Percentiles rank a stretch among this genome's conserved stretches.
These are phyloP conservation scores for Rhincodon typus DNA, from an alignment of 2,797 vertebrate genomes.

Conservation along the genomic window DNA sequence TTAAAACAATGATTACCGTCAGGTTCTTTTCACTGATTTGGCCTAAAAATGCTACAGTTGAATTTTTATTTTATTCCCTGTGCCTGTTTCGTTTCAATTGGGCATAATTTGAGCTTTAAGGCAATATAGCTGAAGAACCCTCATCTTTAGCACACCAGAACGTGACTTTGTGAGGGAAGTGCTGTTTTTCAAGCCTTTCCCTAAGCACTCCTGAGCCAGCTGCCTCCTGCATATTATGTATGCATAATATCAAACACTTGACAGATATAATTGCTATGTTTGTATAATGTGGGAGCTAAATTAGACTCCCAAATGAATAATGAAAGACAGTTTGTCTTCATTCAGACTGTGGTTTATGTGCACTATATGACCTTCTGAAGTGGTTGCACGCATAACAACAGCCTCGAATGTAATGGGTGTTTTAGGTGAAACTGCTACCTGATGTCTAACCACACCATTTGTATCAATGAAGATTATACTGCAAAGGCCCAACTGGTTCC, in stretches of 20 bases:
- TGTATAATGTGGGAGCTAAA: slow-evolving; percentile 39
- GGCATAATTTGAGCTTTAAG: not conserved
- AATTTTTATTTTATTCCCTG: not conserved
- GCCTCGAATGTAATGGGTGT: slow-evolving; percentile 40
- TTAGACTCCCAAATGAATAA: slow-evolving; percentile 49
- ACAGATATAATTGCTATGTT: slow-evolving; percentile 43
- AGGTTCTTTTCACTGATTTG: not conserved
- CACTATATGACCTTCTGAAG: slow-evolving; percentile 43
- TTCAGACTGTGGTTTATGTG: slow-evolving; percentile 49
- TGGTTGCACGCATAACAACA: slow-evolving; percentile 45
- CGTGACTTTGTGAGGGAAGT: not conserved
- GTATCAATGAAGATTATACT: not conserved
- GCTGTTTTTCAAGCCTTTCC: slow-evolving; percentile 27
- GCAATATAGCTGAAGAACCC: not conserved
- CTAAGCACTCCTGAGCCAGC: slow-evolving; percentile 21
- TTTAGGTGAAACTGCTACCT: slow-evolving; percentile 41
- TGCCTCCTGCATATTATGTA: slow-evolving; percentile 37
- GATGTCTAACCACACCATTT: slow-evolving; percentile 47
- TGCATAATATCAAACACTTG: slow-evolving; percentile 42
- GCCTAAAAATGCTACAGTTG: not conserved
- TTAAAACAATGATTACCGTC: not conserved
- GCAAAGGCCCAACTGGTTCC: not conserved
- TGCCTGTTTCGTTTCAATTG: not conserved
- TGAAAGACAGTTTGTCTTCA: slow-evolving; percentile 49
- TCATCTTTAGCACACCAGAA: not conserved